Conservation (phyloP, 2,797 vertebrate genomes). For the Coranthus polyacanthus region DNA sequence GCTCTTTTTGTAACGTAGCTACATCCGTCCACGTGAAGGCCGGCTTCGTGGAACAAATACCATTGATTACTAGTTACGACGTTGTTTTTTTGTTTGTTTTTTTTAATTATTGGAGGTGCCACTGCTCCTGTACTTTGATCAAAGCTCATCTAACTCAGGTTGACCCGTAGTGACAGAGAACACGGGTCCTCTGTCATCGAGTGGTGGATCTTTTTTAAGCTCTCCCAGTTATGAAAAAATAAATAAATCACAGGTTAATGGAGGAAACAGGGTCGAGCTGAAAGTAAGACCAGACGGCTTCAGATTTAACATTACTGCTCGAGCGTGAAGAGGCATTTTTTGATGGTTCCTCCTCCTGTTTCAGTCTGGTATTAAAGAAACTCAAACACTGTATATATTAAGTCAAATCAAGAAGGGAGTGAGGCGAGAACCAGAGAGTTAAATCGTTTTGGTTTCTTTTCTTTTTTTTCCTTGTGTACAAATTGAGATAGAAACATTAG, state of each 20-base stretch:
- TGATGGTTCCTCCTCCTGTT: conserved; percentile 27
- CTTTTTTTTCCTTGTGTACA: too few relatives aligned
- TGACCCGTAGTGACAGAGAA: conserved; percentile 29
- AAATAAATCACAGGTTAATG: conserved; percentile 49
- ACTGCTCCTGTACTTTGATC: conserved; percentile 27
- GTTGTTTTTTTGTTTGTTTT: too few relatives aligned
- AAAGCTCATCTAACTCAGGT: conserved; percentile 59
- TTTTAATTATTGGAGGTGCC: conserved; percentile 15
- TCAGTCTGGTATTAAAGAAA: conserved; percentile 21
- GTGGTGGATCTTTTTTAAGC: conserved; percentile 11
- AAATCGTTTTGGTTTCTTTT: conserved; percentile 43
- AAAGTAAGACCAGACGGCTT: conserved; percentile 28
- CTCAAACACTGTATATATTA: conserved; percentile 11
- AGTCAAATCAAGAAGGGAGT: conserved; percentile 5
- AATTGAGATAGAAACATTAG: conserved; percentile 35
- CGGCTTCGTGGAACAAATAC: not conserved
- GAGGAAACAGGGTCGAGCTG: conserved; percentile 56
- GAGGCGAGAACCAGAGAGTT: conserved; percentile 8
- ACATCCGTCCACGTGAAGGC: not conserved
- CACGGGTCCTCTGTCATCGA: conserved; percentile 15
- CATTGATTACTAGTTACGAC: too few relatives aligned
- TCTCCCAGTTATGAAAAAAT: conserved; percentile 28
- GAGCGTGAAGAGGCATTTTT: conserved; percentile 18
- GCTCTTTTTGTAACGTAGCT: conserved; percentile 4
- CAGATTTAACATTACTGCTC: conserved; percentile 32